Evolutionary conservation across 2,113 vertebrate genomes (phyloP).

Genomic region (Pteruthius melanotis): DNA sequence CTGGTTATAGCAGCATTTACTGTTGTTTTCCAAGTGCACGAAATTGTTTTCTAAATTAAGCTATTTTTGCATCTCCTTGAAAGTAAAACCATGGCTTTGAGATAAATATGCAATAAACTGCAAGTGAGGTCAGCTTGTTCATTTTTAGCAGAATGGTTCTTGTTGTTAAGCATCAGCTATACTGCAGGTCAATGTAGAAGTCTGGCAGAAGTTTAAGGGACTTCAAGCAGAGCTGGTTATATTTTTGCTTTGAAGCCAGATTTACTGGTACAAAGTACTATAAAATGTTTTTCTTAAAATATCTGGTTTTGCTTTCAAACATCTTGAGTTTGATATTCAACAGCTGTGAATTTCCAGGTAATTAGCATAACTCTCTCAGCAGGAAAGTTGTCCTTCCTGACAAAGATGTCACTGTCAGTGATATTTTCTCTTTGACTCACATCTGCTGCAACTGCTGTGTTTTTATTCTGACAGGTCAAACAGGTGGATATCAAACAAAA

Average conservation of each 20-base stretch:
- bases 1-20: not conserved
- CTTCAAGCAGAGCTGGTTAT: not conserved
- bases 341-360: not conserved
- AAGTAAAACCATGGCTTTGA: not conserved
- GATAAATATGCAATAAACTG: not conserved
- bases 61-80: not conserved
- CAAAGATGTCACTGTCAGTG: not conserved
- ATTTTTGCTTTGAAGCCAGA: not conserved
- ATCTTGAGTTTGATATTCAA: not conserved
- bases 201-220: not conserved
- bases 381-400: not conserved
- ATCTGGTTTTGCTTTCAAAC: not conserved
- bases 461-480: not conserved
- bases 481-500: not conserved
- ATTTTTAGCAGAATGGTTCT: not conserved
- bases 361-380: not conserved
- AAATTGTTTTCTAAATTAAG: not conserved
- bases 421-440: not conserved
- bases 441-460: not conserved
- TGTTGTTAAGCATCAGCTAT: not conserved
- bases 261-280: not conserved
- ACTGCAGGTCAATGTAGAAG: not conserved
- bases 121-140: not conserved
- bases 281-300: not conserved
- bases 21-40: not conserved